Base-by-base conservation (phyloP, 1,140 invertebrate species). In the Aphidius ervi region DNA sequence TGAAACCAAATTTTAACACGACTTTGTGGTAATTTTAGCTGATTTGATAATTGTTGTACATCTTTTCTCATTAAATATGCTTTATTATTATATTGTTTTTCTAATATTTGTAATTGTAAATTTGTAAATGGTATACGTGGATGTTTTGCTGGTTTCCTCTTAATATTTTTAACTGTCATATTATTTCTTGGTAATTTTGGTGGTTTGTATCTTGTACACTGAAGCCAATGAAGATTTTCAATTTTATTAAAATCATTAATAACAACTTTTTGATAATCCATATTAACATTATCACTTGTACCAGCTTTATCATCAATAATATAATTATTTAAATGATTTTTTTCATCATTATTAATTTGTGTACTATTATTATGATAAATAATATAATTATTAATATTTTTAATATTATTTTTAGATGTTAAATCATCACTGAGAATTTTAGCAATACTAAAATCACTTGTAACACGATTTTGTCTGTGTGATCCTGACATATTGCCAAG, bases 1-100 rank as follows among this genome's bases (percentile, higher is more conserved):
- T 91, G 89, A 72, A 91, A 91, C 89, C 89, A 91, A 66, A 91
- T 91, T 82, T 91, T 90, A n/a, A 87, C 86, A 73, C 86, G 79
- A 53, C 79, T 86, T 65, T 87, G 84, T 4, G 83, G 84, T 43
- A 88, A 78, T 56, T 81, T 75, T n/a, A 88, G 76, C 7, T 74
- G 67, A 9, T 77, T 69, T 0, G 86, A 85, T 45, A 88, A 73
- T 39, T 83, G 78, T 0, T 78, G 63, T 6, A 86, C 86, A 56
- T 86, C 85, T 47, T 82, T 79, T 59, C 82, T 82, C 56, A 84
- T 83, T 1, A 87, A 74, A 65, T 88, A 88, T 46, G 84, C 83
- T 20, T 80, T 83, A n/a, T 69, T 73, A 4, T 70, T 74, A 66
- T 86, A 88, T 67, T 83, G 85, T 6, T 82, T 74, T 66, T 87